phyloP scores from a whole-genome alignment of 2,888 invertebrate genomes.

The Drosophila peninsularis region DNA sequence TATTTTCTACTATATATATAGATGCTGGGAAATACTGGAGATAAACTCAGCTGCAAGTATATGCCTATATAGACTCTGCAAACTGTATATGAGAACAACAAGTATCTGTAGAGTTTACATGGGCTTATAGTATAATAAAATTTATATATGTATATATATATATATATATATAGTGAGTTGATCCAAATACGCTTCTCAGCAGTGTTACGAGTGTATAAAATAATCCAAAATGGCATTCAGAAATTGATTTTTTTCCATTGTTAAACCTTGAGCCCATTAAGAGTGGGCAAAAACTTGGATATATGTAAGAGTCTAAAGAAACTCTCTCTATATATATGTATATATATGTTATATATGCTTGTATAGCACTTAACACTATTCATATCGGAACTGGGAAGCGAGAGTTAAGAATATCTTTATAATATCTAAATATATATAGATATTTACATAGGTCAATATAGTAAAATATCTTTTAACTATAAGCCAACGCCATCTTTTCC shows the following conservation, averaged over 20 bases:
- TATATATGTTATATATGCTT: not conserved
- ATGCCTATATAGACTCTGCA: too few relatives aligned
- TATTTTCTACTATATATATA: too few relatives aligned
- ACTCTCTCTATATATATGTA: not conserved
- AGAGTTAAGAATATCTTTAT: too few relatives aligned
- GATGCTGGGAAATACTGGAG: not conserved
- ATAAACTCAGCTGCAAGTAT: too few relatives aligned
- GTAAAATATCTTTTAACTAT: not conserved
- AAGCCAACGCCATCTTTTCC: not conserved
- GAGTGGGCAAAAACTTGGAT: not conserved
- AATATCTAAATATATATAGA: not conserved
- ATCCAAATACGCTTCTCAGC: not conserved
- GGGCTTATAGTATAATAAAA: too few relatives aligned
- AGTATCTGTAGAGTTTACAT: too few relatives aligned
- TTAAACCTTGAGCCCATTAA: slow-evolving; percentile 8
- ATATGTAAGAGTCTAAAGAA: not conserved
- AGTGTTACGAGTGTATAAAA: not conserved
- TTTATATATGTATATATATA: too few relatives aligned
- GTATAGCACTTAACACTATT: not conserved
- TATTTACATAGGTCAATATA: not conserved
- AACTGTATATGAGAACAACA: too few relatives aligned
- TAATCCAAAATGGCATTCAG: not conserved
- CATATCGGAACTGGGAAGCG: not conserved
- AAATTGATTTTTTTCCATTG: slow-evolving; percentile 8
- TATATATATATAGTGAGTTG: not conserved